Conservation (phyloP, 2,113 vertebrate species). For the Pterocles gutturalis region DNA sequence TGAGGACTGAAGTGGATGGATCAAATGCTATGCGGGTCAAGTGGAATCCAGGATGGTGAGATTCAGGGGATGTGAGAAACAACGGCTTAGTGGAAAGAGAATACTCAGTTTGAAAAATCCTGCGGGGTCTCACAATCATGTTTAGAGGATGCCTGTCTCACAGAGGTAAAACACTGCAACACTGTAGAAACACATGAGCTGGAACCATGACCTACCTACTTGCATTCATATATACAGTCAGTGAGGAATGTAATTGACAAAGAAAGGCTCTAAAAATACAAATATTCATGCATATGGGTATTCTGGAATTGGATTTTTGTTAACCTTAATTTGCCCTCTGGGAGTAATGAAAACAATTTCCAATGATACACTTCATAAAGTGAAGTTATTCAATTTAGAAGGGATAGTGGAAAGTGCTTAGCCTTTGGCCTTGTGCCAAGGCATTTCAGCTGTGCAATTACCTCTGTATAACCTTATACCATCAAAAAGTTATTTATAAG, state of each 20-base stretch:
- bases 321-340: constrained; percentile 49
- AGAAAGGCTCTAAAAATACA: constrained; percentile 23
- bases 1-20: neutral
- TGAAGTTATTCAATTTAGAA: constrained; percentile 39
- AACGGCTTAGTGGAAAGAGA: neutral
- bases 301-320: constrained; percentile 44
- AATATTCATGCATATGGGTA: neutral
- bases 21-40: neutral
- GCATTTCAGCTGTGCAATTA: constrained; percentile 55
- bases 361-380: constrained; percentile 39
- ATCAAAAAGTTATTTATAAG: constrained; percentile 48
- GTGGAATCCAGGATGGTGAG: neutral
- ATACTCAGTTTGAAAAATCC: neutral
- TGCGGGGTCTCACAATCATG: neutral
- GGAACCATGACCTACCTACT: neutral
- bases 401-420: constrained; percentile 11
- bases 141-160: neutral
- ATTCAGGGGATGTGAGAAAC: neutral
- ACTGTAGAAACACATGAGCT: neutral
- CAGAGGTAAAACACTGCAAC: neutral
- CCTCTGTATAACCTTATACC: constrained; percentile 24
- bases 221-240: neutral
- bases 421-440: constrained; percentile 39
- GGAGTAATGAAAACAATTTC: constrained; percentile 40
- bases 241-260: neutral